These are phyloP conservation scores for Sinocyclocheilus anophthalmus DNA, from an alignment of 2,113 vertebrate genomes.

Conservation along the genomic window DNA sequence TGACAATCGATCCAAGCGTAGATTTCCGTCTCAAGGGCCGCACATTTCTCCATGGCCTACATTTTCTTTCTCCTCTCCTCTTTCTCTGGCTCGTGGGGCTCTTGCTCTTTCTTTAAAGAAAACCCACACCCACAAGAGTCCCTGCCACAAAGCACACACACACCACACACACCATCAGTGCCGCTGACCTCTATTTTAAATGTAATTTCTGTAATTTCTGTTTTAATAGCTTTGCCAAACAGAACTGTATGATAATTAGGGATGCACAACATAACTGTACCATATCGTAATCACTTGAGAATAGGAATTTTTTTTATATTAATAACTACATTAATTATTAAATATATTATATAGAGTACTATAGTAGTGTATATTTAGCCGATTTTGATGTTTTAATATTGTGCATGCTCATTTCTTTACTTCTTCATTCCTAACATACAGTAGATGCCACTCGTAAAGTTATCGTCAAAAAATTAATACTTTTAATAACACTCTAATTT, in stretches of 20 bases:
- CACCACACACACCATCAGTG: background rate
- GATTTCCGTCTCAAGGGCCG: slow-evolving; percentile 77
- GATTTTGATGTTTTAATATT: background rate
- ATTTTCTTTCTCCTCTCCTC: slow-evolving; percentile 59
- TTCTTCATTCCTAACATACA: background rate
- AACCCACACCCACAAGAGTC: slow-evolving; percentile 15
- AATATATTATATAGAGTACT: no score
- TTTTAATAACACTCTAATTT: no score
- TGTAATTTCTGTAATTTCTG: background rate
- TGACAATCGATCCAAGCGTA: slow-evolving; percentile 76
- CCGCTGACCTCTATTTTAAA: slow-evolving; percentile 44
- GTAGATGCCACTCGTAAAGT: background rate
- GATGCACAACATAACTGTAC: background rate
- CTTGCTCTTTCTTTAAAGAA: slow-evolving; percentile 29
- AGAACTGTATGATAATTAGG: background rate
- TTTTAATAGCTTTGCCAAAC: background rate
- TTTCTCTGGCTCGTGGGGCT: slow-evolving; percentile 19
- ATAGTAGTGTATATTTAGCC: background rate
- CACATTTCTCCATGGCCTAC: slow-evolving; percentile 70
- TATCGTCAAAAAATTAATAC: background rate
- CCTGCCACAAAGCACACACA: no score
- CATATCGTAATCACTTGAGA: background rate
- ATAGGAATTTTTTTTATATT: background rate
- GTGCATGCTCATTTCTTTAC: background rate
- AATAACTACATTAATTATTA: background rate